A percentile compares a stretch with the other conserved stretches of the same genome.
Evolutionary conservation across 2,888 invertebrate species (phyloP).

Genomic region (Philereme transversata): DNA sequence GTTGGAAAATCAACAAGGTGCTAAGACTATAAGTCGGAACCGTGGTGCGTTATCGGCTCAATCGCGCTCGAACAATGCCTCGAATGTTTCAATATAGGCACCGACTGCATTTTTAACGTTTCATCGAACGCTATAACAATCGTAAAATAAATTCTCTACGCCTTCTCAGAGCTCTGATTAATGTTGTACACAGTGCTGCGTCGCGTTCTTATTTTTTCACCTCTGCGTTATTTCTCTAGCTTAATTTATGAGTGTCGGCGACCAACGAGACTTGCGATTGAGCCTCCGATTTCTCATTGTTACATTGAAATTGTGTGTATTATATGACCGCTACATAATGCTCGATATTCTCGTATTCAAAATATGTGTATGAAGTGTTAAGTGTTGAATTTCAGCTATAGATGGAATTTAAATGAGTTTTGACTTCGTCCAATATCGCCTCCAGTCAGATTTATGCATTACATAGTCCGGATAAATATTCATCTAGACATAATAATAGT

Average conservation of each 20-base stretch:
- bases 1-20: constrained; percentile 81
- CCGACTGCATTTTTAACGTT: constrained; percentile 83
- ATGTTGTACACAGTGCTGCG: constrained; percentile 77
- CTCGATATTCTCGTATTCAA: constrained; percentile 6
- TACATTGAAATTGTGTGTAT: constrained; percentile 31
- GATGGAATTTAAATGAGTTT: not conserved
- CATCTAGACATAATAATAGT: not conserved
- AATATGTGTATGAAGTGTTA: not conserved
- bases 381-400: not conserved
- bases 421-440: not conserved
- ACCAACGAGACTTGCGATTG: constrained; percentile 49
- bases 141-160: constrained; percentile 83
- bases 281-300: constrained; percentile 48
- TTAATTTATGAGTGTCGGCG: constrained; percentile 73
- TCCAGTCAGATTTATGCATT: not conserved
- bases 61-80: constrained; percentile 79
- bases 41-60: constrained; percentile 76
- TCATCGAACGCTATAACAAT: constrained; percentile 81
- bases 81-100: constrained; percentile 80
- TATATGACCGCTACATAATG: constrained; percentile 23
- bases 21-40: constrained; percentile 65
- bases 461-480: not conserved
- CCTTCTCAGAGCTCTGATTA: constrained; percentile 82
- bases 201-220: constrained; percentile 75
- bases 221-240: constrained; percentile 71